These are phyloP conservation scores for Agrilus planipennis DNA, from an alignment of 1,140 invertebrate species.

Conservation along the genomic window DNA sequence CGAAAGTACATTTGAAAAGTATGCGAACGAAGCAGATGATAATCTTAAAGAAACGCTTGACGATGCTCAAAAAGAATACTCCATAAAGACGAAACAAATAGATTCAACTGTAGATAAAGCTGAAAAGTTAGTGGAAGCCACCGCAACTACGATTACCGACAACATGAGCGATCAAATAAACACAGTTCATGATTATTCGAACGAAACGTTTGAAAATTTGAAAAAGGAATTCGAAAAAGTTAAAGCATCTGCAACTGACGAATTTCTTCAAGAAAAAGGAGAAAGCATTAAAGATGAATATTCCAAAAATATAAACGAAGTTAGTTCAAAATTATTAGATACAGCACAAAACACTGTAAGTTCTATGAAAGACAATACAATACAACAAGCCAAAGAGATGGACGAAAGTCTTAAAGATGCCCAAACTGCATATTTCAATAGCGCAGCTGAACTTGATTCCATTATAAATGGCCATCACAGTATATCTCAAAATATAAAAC, in stretches of 20 bases:
- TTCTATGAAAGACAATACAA: background rate
- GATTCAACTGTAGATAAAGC: too few species aligned
- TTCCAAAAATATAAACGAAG: background rate
- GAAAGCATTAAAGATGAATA: background rate
- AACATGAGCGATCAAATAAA: too few species aligned
- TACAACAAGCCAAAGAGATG: background rate
- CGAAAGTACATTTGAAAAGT: background rate
- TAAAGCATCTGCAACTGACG: background rate
- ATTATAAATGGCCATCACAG: too few species aligned
- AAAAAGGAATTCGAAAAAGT: too few species aligned
- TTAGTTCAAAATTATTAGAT: background rate
- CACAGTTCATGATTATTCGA: too few species aligned
- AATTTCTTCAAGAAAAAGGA: background rate
- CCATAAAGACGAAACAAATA: too few species aligned
- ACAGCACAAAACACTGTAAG: background rate
- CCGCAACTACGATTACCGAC: conserved; percentile 1
- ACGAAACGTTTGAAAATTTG: too few species aligned
- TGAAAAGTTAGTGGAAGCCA: background rate
- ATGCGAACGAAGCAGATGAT: background rate
- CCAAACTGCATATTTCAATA: too few species aligned
- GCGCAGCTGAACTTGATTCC: too few species aligned
- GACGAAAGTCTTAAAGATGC: background rate
- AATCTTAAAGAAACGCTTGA: background rate
- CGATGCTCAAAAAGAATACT: too few species aligned
- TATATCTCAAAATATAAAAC: too few species aligned